phyloP scores from a whole-genome alignment of 2,113 vertebrate species.

The Poeciliopsis retropinna region DNA sequence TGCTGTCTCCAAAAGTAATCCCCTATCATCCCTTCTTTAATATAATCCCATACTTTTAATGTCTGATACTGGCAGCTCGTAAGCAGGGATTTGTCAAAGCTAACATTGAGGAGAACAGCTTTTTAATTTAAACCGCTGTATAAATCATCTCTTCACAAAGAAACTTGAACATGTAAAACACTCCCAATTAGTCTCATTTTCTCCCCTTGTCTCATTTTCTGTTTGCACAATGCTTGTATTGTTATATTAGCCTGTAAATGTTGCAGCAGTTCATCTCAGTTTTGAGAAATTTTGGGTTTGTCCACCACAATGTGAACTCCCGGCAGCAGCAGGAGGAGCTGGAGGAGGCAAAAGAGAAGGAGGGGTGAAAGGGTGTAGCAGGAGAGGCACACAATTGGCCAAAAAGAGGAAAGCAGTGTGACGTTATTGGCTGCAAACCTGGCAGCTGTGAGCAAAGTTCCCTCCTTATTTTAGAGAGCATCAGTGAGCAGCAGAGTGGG shows the following conservation, averaged over 20 bases:
- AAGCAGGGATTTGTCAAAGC: background rate
- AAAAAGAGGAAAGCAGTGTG: constrained; percentile 56
- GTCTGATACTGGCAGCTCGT: background rate
- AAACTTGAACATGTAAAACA: constrained; percentile 17
- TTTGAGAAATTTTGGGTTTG: constrained; percentile 23
- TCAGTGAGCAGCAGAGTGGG: constrained; percentile 67
- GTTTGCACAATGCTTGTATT: constrained; percentile 27
- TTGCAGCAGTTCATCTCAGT: constrained; percentile 12
- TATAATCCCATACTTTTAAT: constrained; percentile 2
- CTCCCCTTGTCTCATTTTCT: constrained; percentile 13
- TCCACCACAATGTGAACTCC: constrained; percentile 66
- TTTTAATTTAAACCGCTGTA: background rate
- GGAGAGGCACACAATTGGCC: constrained; percentile 63
- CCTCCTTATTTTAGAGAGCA: constrained; percentile 75
- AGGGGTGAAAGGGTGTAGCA: constrained; percentile 29
- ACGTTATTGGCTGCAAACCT: constrained; percentile 70
- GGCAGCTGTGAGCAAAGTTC: constrained; percentile 67
- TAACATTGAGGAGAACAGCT: background rate
- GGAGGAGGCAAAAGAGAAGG: constrained; percentile 9
- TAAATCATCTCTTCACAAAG: constrained; percentile 5
- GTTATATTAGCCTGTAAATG: constrained; percentile 32
- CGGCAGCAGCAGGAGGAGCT: constrained; percentile 30
- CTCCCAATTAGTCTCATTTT: constrained; percentile 7
- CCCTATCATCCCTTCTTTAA: background rate
- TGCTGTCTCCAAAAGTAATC: background rate